These are phyloP conservation scores for Penelope pileata DNA, from an alignment of 2,113 vertebrate genomes.

Conservation along the genomic window DNA sequence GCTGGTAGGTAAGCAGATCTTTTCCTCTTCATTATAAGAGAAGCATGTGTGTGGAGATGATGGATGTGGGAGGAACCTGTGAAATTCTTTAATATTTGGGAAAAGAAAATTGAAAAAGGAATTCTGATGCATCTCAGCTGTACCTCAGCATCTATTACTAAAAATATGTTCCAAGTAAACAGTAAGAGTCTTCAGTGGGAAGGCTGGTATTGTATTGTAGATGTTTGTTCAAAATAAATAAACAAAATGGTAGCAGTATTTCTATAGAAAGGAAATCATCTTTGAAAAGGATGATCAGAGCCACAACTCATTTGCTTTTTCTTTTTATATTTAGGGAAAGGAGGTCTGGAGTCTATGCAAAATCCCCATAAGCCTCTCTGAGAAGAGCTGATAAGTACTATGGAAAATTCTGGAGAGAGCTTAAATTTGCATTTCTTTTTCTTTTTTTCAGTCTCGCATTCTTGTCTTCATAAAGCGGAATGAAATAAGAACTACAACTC, in stretches of 20 bases:
- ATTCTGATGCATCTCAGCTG: neutral
- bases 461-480: neutral
- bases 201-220: neutral
- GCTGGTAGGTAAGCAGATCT: neutral
- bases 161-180: neutral
- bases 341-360: neutral
- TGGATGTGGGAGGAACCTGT: neutral
- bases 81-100: neutral
- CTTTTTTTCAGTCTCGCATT: neutral
- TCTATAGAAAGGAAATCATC: neutral
- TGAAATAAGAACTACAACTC: neutral
- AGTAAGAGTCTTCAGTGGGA: neutral
- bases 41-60: neutral
- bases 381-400: neutral
- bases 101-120: neutral
- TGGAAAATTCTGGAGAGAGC: neutral
- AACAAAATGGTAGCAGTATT: neutral
- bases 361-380: neutral
- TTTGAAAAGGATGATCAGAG: neutral
- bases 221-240: neutral
- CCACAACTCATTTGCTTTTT: neutral
- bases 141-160: neutral
- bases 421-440: neutral
- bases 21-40: neutral
- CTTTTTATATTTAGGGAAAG: neutral